These are phyloP conservation scores for Solea solea DNA, from an alignment of 2,113 vertebrate species.

Conservation along the genomic window DNA sequence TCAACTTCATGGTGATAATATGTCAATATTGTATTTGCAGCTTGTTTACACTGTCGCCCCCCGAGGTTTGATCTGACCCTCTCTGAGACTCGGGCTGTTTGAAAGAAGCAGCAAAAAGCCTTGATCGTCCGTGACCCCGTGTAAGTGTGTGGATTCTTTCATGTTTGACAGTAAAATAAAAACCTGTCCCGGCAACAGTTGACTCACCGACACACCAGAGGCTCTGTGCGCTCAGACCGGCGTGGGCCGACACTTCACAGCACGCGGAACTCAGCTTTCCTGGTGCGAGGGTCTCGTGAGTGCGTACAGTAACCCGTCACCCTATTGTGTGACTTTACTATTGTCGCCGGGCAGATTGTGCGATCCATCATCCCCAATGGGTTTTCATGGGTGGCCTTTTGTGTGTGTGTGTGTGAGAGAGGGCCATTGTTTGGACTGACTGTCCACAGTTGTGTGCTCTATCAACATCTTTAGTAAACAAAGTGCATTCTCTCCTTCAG, in stretches of 20 bases:
- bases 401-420: conserved; percentile 17
- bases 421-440: conserved; percentile 59
- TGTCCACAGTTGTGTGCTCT: conserved; percentile 11
- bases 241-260: conserved; percentile 25
- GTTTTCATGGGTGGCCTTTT: conserved; percentile 53
- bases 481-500: conserved; percentile 54
- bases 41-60: conserved; percentile 2
- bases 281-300: conserved; percentile 23
- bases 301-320: conserved; percentile 11
- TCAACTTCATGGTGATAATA: conserved; percentile 13
- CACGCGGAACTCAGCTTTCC: conserved; percentile 36
- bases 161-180: conserved; percentile 18
- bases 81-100: conserved; percentile 14
- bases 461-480: no score
- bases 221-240: conserved; percentile 19
- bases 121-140: conserved; percentile 11
- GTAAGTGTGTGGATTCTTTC: conserved; percentile 20
- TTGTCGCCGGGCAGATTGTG: conserved; percentile 47
- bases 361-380: conserved; percentile 63
- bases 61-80: conserved; percentile 4
- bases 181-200: conserved; percentile 36
- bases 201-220: conserved; percentile 46
- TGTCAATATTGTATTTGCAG: conserved; percentile 19
- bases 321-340: conserved; percentile 41
- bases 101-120: conserved; percentile 12